A percentile compares a stretch with the other conserved stretches of the same genome.
These are phyloP conservation scores for Sinocyclocheilus rhinocerous DNA, from an alignment of 2,113 vertebrate species.

Conservation along the genomic window DNA sequence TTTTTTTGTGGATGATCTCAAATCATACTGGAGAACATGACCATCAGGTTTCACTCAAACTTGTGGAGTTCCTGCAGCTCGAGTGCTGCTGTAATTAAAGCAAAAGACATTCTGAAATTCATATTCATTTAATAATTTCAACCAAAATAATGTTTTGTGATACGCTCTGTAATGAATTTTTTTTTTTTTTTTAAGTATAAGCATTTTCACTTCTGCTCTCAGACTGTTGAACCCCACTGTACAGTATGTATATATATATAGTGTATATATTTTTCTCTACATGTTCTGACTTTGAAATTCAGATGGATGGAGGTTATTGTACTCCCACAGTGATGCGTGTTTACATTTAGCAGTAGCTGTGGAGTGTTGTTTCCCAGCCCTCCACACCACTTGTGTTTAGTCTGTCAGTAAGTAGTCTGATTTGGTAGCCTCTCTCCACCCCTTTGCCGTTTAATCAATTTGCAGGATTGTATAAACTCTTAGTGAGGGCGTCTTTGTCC, in stretches of 20 bases:
- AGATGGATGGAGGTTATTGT: conserved; percentile 36
- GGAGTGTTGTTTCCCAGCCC: conserved; percentile 58
- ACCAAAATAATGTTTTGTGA: not conserved
- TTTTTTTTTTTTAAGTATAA: no score
- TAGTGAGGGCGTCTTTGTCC: conserved; percentile 73
- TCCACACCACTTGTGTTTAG: conserved; percentile 61
- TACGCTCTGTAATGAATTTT: not conserved
- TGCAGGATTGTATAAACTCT: conserved; percentile 74
- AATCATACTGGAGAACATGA: no score
- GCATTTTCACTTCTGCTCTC: not conserved
- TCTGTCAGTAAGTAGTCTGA: conserved; percentile 68
- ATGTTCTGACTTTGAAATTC: conserved; percentile 29
- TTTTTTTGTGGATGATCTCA: no score
- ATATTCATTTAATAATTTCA: not conserved
- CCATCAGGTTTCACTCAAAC: no score
- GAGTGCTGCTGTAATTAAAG: not conserved
- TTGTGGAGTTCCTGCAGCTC: no score
- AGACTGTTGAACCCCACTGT: not conserved
- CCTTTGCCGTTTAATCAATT: conserved; percentile 75
- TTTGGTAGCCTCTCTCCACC: conserved; percentile 59
- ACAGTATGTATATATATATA: not conserved
- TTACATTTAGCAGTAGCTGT: conserved; percentile 35
- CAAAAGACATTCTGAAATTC: not conserved
- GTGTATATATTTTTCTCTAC: not conserved
- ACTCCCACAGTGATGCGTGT: conserved; percentile 55